Conservation (phyloP, 2,888 invertebrate species). For the Tetranychus truncatus region DNA sequence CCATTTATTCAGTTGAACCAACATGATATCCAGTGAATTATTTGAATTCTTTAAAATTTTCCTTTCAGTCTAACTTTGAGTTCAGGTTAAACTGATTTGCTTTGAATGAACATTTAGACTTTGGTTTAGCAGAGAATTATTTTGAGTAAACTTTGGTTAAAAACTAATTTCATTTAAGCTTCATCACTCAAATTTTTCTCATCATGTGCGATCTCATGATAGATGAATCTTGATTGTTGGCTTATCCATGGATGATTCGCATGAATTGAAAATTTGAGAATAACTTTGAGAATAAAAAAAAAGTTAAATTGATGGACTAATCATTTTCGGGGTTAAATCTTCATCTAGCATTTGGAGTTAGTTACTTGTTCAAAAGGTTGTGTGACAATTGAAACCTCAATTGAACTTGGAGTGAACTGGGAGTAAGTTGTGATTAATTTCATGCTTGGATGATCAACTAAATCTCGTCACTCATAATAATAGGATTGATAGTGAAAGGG, state of each 20-base stretch:
- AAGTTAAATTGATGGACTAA: not conserved
- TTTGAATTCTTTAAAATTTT: too few relatives aligned
- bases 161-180: too few relatives aligned
- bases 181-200: too few relatives aligned
- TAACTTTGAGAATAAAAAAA: not conserved
- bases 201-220: not conserved
- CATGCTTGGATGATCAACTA: not conserved
- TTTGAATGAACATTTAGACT: too few relatives aligned
- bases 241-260: not conserved
- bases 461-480: constrained; percentile 1
- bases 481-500: not conserved
- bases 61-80: too few relatives aligned
- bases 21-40: too few relatives aligned
- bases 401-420: not conserved
- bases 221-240: not conserved
- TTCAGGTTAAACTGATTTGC: too few relatives aligned
- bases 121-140: too few relatives aligned
- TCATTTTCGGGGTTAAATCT: not conserved
- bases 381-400: too few relatives aligned
- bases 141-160: too few relatives aligned
- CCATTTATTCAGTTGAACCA: too few relatives aligned
- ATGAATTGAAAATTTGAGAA: not conserved
- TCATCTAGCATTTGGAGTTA: not conserved
- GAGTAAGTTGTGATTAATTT: not conserved
- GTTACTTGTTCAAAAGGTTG: too few relatives aligned